Conservation (phyloP, 2,888 invertebrate genomes). For the Lithophane leautieri region DNA sequence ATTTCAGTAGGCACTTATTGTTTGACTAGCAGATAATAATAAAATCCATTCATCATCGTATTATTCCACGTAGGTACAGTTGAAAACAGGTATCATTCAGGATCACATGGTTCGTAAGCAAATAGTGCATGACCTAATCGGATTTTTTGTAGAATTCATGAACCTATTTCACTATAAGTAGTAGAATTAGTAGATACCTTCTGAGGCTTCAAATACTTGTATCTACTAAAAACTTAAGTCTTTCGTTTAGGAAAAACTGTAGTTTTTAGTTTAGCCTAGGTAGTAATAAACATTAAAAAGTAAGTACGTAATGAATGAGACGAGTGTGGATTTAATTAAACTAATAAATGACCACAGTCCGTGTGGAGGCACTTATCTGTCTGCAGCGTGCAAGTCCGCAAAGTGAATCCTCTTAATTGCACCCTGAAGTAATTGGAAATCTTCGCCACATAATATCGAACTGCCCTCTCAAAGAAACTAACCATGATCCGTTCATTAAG, state of each 20-base stretch:
- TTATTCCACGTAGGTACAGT: background rate
- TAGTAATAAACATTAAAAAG: slow-evolving; percentile 48
- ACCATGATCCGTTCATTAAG: slow-evolving; percentile 73
- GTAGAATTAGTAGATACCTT: background rate
- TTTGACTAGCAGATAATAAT: slow-evolving; percentile 6
- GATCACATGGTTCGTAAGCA: background rate
- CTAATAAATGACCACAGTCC: slow-evolving; percentile 74
- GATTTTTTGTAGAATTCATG: background rate
- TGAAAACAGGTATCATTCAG: background rate
- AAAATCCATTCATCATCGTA: background rate
- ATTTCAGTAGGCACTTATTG: background rate
- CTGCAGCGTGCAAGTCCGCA: slow-evolving; percentile 67
- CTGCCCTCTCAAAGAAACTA: slow-evolving; percentile 70
- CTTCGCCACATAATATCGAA: slow-evolving; percentile 74
- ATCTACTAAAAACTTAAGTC: background rate
- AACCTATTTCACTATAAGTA: background rate
- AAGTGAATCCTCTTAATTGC: slow-evolving; percentile 81
- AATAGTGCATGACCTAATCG: background rate
- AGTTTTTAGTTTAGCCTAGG: no score
- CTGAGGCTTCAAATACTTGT: background rate
- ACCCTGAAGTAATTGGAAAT: slow-evolving; percentile 79
- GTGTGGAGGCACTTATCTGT: slow-evolving; percentile 74
- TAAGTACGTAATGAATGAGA: slow-evolving; percentile 43
- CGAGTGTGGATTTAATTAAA: slow-evolving; percentile 76
- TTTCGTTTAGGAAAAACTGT: no score